Evolutionary conservation across 2,797 vertebrate genomes (phyloP).

Genomic region (Glossophaga mutica): DNA sequence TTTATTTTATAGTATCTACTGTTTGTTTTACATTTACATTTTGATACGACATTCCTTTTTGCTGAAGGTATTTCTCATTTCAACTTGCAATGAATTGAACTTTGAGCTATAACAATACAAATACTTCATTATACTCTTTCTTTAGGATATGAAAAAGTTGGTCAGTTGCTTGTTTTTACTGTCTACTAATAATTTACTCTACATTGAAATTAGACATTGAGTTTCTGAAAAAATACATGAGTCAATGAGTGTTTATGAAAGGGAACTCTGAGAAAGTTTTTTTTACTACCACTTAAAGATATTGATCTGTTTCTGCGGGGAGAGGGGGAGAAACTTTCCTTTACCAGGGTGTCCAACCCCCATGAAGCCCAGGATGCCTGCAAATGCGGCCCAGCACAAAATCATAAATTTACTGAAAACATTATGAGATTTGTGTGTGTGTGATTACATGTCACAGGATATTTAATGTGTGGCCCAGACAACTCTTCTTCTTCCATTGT

Average conservation of each 20-base stretch:
- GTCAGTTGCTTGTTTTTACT: background rate
- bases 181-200: background rate
- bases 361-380: no score
- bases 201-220: conserved; percentile 44
- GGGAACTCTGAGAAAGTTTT: background rate
- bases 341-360: no score
- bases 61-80: conserved; percentile 41
- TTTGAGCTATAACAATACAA: conserved; percentile 31
- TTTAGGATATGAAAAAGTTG: conserved; percentile 10
- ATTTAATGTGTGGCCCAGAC: no score
- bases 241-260: background rate
- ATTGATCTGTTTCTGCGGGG: background rate
- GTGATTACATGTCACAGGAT: no score
- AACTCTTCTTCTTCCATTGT: no score
- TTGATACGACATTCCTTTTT: conserved; percentile 35
- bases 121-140: conserved; percentile 22
- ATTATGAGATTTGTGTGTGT: no score
- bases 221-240: background rate
- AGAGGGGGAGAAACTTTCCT: background rate
- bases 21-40: conserved; percentile 48
- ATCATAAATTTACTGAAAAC: no score
- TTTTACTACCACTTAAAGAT: conserved; percentile 20
- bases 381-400: no score
- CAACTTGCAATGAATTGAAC: background rate
- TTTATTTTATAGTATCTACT: conserved; percentile 19